Base-by-base conservation (phyloP, 2,113 vertebrate genomes). In the human region DNA sequence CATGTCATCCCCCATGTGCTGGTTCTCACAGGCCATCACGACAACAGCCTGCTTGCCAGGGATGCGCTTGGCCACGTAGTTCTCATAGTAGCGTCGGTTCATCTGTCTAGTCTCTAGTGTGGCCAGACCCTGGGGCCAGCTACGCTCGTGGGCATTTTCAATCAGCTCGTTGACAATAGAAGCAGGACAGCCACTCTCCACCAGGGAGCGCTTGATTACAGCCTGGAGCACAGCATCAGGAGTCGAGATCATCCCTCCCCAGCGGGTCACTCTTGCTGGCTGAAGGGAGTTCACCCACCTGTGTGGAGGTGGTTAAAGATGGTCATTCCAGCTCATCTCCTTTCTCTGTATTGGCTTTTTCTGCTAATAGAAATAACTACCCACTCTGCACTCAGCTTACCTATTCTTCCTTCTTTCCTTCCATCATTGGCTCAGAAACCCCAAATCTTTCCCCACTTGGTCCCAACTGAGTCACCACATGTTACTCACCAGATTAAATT, bases 1-100 rank as follows among this genome's bases (percentile, higher is more conserved):
- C 99, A 99, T 99, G 98, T 99, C 99, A 94, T 99, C 99, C 0
- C 99, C 99, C 99, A 99, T 99, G 97, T 99, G 99, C 98, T 99
- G 99, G 98, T 99, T 99, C 98, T 99, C 99, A 4, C 99, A 99
- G 97, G 99, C 99, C 99, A 99, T 99, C 98, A 99, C 99, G 86
- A 99, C 99, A 90, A 99, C 99, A 0, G 99, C 99, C 98, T 99
- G 99, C 97, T 99, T 99, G 97, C 99, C 99, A 7, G 99, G 99
- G 98, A 99, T 99, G 38, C 99, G 99, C 81, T 99, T 99, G 98
- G 99, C 99, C 96, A 99, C 99, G 94, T 99, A 99, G 99, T 99
- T 99, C 99, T 99, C 99, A 48, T 99, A 99, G 99, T 99, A 99
- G 89, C 99, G 99, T 35, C 99, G 99, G 98, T 99, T 99, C 99